These are phyloP conservation scores for Microcebus murinus DNA, from an alignment of 2,113 vertebrate genomes.

Conservation along the genomic window DNA sequence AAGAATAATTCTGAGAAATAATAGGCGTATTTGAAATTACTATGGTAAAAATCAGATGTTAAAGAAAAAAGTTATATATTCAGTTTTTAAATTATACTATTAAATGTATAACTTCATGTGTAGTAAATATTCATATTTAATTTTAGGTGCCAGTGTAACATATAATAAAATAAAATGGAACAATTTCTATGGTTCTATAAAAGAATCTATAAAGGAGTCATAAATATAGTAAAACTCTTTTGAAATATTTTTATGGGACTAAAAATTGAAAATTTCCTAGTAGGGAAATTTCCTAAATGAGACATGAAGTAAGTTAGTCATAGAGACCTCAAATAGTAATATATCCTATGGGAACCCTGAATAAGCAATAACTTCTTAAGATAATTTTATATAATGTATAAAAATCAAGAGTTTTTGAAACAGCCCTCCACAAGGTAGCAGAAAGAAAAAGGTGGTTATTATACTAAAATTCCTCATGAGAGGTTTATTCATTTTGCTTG, in stretches of 20 bases:
- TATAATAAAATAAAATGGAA: conserved; percentile 72
- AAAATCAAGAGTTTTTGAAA: not conserved
- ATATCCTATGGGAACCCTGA: not conserved
- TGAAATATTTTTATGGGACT: conserved; percentile 69
- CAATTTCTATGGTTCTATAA: conserved; percentile 65
- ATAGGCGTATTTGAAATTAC: conserved; percentile 59
- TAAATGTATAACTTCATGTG: conserved; percentile 61
- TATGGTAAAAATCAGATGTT: conserved; percentile 64
- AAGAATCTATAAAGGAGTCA: conserved; percentile 65
- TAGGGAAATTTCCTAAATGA: conserved; percentile 67
- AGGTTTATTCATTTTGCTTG: not conserved
- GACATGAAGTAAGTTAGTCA: conserved; percentile 57
- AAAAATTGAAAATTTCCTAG: conserved; percentile 74
- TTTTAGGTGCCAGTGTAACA: conserved; percentile 65
- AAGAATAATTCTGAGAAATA: conserved; percentile 59
- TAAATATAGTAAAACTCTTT: conserved; percentile 72
- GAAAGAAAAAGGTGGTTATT: not conserved
- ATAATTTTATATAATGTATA: conserved; percentile 28
- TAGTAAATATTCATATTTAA: conserved; percentile 75
- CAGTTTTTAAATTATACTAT: conserved; percentile 65
- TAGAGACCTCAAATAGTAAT: conserved; percentile 23
- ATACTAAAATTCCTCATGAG: not conserved
- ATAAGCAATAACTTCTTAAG: not conserved
- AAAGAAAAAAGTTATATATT: conserved; percentile 59
- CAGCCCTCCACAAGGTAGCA: not conserved